A percentile compares a stretch with the other conserved stretches of the same genome.
phyloP scores from a whole-genome alignment of 1,140 invertebrate genomes.

The Chironomus striatipennis region DNA sequence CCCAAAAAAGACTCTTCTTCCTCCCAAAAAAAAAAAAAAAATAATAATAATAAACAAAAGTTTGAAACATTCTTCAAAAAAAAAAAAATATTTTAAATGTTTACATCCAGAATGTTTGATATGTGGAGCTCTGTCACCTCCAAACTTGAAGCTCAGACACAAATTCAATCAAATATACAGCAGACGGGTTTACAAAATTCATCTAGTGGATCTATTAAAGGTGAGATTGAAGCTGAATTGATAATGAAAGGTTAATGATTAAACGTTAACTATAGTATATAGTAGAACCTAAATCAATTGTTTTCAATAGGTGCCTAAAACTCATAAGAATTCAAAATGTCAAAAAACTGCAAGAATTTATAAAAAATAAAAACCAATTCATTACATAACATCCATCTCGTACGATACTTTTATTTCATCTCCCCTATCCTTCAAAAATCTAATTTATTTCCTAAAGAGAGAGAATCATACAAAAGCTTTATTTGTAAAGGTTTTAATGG shows the following conservation, averaged over 20 bases:
- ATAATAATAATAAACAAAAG: neutral
- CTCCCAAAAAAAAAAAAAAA: neutral
- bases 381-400: no score
- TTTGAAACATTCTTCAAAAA: neutral
- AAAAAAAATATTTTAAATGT: slow-evolving; percentile 32
- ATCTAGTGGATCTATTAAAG: slow-evolving; percentile 77
- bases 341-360: no score
- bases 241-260: no score
- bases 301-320: no score
- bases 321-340: no score
- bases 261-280: no score
- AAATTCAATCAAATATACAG: slow-evolving; percentile 48
- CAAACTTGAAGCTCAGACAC: slow-evolving; percentile 62
- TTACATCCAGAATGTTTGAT: slow-evolving; percentile 70
- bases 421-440: no score
- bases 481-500: no score
- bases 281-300: no score
- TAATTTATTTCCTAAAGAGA: no score
- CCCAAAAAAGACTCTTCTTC: neutral
- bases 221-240: slow-evolving; percentile 52
- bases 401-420: no score
- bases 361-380: neutral
- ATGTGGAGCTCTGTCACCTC: slow-evolving; percentile 78
- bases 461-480: no score
- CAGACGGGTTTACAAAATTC: slow-evolving; percentile 44